phyloP scores from a whole-genome alignment of 2,113 vertebrate genomes.

The Oceanodroma tethys region DNA sequence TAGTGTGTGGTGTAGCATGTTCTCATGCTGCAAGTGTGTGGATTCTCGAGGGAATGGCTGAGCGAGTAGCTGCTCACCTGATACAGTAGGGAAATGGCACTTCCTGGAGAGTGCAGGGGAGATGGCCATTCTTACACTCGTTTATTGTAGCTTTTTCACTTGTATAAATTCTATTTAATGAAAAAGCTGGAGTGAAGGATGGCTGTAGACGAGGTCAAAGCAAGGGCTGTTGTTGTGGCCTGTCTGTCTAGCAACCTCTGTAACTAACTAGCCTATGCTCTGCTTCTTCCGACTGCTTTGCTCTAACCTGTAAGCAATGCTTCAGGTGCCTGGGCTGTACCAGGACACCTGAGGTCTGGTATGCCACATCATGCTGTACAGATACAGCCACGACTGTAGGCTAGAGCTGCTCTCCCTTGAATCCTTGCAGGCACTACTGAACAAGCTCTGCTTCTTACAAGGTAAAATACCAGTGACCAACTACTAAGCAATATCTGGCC shows the following conservation, averaged over 20 bases:
- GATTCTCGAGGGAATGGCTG: neutral
- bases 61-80: neutral
- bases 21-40: neutral
- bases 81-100: neutral
- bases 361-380: neutral
- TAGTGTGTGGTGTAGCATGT: rapidly evolving
- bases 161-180: neutral
- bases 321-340: neutral
- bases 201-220: neutral
- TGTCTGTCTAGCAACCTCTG: neutral
- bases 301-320: neutral
- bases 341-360: neutral
- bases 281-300: neutral
- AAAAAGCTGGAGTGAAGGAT: neutral
- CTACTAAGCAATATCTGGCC: neutral
- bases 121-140: neutral
- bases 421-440: neutral
- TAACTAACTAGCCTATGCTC: neutral
- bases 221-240: neutral
- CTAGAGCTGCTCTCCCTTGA: neutral
- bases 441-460: neutral
- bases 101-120: neutral
- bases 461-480: neutral
- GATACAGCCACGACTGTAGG: neutral
- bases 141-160: neutral